Evolutionary conservation across 1,140 invertebrate genomes (phyloP), one percentile per base, ranked within the genome.

Genomic region (Drusus annulatus): DNA sequence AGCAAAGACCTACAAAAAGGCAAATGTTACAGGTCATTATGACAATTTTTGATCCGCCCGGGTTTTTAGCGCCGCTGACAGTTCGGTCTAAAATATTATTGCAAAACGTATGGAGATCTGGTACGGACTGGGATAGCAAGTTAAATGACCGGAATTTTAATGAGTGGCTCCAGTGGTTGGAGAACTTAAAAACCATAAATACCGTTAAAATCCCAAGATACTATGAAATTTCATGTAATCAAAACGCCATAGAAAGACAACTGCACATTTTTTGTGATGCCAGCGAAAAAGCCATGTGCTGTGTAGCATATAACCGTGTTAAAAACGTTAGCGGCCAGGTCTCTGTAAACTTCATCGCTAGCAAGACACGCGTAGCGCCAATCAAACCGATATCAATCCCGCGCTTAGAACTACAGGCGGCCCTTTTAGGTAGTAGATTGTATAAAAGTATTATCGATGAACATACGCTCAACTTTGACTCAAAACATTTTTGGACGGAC

Each of bases 241-340:
- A n/a, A n/a, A n/a, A 60, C 5, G 4, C 19, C 3, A 19, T 19
- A 60, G n/a, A 60, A 19, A 60, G 58, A 19, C 63, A 68, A 68
- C 21, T 73, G 8, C 68, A 73, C 2, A 21, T 73, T 21, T 73
- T 50, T 21, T 73, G 68, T 2, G 68, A 73, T 23, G 36, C 68
- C 0, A 52, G 17, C 8, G 45, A 73, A 73, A 54, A 51, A 10
- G 68, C 68, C 0, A 31, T 28, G 8, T 68, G 63, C 13, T 28
- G 6, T 31, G 63, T 68, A 6, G 63, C 63, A 68, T 68, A 73
- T 16, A 21, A 17, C 8, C n/a, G n/a, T 7, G 51, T 54, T 3
- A 17, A 52, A n/a, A 23, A 51, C 7, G 8, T 3, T 19, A 23
- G 7, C 8, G 45, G 19, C 21, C 8, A 73, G 6, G 25, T 54